Evolutionary conservation across 1,140 invertebrate species (phyloP).

Genomic region (Drosophila parvula): DNA sequence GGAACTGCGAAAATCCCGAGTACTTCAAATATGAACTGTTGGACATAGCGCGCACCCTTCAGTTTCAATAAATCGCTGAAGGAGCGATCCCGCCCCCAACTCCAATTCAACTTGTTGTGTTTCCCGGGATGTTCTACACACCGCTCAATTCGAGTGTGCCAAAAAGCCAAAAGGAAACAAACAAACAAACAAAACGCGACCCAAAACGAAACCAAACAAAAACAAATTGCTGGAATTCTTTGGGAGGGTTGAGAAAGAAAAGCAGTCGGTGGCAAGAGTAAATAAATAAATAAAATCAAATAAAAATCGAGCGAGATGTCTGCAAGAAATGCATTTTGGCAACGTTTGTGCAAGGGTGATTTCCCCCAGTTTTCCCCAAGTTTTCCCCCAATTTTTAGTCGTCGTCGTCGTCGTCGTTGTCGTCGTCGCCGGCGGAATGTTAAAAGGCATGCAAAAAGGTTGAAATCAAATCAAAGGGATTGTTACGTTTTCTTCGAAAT

Average conservation of each 20-base stretch:
- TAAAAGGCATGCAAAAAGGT: constrained; percentile 23
- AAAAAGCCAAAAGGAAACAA: constrained; percentile 29
- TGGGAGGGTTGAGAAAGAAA: constrained; percentile 12
- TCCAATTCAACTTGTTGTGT: constrained; percentile 27
- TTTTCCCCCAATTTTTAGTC: background rate
- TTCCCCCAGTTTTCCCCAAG: background rate
- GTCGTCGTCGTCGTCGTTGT: no score
- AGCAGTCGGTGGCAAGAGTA: constrained; percentile 30
- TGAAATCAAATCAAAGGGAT: constrained; percentile 26
- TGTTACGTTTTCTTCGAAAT: constrained; percentile 15
- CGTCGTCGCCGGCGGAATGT: background rate
- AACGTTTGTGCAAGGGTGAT: constrained; percentile 6
- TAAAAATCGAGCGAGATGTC: constrained; percentile 33
- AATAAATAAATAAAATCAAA: constrained; percentile 51
- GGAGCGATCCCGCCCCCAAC: background rate
- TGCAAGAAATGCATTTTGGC: constrained; percentile 32
- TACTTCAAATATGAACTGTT: constrained; percentile 9
- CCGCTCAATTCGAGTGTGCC: constrained; percentile 20
- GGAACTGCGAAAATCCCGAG: constrained; percentile 1
- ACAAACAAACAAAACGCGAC: constrained; percentile 27
- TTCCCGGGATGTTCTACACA: background rate
- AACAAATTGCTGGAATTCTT: constrained; percentile 19
- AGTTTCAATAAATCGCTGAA: constrained; percentile 8
- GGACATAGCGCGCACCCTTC: background rate
- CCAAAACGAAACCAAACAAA: constrained; percentile 25